Percentiles rank a stretch among this genome's conserved stretches.
phyloP scores from a whole-genome alignment of 2,797 vertebrate genomes.

The Xerus rutilus region DNA sequence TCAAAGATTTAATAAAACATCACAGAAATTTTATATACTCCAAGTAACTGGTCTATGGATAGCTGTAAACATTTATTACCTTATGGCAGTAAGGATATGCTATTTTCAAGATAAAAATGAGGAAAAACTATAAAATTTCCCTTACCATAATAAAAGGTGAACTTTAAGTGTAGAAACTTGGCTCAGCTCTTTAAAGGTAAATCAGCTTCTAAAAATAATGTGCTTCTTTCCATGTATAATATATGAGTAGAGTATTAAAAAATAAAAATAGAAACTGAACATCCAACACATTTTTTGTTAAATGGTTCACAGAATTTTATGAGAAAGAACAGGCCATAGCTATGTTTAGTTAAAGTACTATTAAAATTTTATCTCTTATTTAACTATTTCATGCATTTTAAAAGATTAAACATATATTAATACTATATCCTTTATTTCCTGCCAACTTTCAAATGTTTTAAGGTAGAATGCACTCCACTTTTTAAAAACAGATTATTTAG shows the following conservation, averaged over 20 bases:
- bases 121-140: background rate
- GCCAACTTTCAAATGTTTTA: background rate
- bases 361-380: background rate
- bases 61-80: background rate
- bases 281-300: constrained; percentile 35
- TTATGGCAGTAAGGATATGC: background rate
- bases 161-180: constrained; percentile 51
- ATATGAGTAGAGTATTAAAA: background rate
- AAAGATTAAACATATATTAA: background rate
- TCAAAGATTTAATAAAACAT: background rate
- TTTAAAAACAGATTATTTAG: background rate
- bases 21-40: background rate
- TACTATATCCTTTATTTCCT: background rate
- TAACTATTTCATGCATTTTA: background rate
- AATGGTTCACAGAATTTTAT: background rate
- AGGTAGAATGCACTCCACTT: background rate
- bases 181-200: constrained; percentile 63
- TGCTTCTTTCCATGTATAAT: background rate
- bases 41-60: background rate
- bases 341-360: constrained; percentile 16
- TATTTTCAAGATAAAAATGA: constrained; percentile 35
- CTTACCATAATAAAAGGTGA: background rate
- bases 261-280: constrained; percentile 47
- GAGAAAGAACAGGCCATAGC: background rate
- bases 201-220: constrained; percentile 46